Conservation (phyloP, 2,113 vertebrate genomes). For the Labeo rohita region DNA sequence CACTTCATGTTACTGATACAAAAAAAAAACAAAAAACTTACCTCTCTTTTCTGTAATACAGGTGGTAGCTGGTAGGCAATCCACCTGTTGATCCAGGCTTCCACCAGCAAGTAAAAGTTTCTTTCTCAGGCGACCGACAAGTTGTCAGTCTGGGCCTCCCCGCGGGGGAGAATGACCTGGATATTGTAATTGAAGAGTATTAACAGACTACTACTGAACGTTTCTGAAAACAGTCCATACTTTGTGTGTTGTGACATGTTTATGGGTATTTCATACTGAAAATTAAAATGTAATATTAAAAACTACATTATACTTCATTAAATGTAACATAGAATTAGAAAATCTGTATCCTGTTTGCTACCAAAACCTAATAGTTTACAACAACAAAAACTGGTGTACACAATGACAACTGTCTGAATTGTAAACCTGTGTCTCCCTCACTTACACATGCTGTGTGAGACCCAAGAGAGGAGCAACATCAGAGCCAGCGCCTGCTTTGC, state of each 20-base stretch:
- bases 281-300: background rate
- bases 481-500: constrained; percentile 47
- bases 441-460: constrained; percentile 60
- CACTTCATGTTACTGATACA: background rate
- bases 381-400: background rate
- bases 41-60: constrained; percentile 85
- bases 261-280: background rate
- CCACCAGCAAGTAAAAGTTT: constrained; percentile 95
- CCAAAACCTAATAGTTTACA: background rate
- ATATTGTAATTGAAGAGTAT: background rate
- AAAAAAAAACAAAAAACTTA: constrained; percentile 60
- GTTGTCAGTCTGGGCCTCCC: constrained; percentile 79
- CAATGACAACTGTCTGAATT: background rate
- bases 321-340: background rate
- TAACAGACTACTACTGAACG: background rate
- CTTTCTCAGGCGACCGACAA: constrained; percentile 88
- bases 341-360: background rate
- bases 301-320: background rate
- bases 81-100: constrained; percentile 83
- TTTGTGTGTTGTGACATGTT: background rate
- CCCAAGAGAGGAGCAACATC: constrained; percentile 56
- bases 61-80: constrained; percentile 80
- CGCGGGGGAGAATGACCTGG: constrained; percentile 83
- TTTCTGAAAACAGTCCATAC: background rate
- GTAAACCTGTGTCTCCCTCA: background rate